Conservation (phyloP, 2,888 invertebrate genomes). For the Agrotis ipsilon region DNA sequence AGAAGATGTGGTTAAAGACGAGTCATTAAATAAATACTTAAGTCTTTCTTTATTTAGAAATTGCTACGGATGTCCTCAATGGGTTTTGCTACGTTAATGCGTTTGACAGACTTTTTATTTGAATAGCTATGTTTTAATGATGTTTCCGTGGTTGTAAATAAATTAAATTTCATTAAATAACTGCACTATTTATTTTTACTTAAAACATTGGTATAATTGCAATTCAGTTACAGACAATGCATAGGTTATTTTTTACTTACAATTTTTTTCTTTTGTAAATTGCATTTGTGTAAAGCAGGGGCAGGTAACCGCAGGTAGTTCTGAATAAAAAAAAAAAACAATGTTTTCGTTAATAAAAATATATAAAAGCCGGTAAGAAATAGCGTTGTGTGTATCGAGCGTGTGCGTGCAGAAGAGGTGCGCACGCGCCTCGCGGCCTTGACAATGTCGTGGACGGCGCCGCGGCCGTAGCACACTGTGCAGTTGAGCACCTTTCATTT, state of each 20-base stretch:
- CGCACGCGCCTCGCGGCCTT: constrained; percentile 79
- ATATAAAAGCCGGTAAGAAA: constrained; percentile 47
- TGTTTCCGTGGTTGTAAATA: not conserved
- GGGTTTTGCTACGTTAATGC: too few relatives aligned
- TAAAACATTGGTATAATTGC: too few relatives aligned
- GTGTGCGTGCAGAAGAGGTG: constrained; percentile 59
- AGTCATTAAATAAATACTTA: constrained; percentile 7
- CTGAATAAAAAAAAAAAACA: not conserved
- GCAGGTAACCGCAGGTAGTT: too few relatives aligned
- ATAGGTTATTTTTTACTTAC: too few relatives aligned
- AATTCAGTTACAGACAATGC: too few relatives aligned
- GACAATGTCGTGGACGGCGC: constrained; percentile 82
- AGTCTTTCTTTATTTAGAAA: constrained; percentile 5
- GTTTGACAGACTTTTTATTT: not conserved
- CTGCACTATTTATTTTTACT: not conserved
- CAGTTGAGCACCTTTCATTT: constrained; percentile 59
- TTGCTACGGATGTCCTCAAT: constrained; percentile 16
- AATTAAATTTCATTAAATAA: not conserved
- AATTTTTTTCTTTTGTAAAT: too few relatives aligned
- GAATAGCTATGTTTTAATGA: not conserved
- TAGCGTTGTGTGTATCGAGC: constrained; percentile 73
- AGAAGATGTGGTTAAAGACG: not conserved
- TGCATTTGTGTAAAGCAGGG: too few relatives aligned
- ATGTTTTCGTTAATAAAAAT: not conserved
- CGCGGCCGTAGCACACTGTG: constrained; percentile 25